Evolutionary conservation across 2,113 vertebrate genomes (phyloP).

Genomic region (Stigmatopora argus): DNA sequence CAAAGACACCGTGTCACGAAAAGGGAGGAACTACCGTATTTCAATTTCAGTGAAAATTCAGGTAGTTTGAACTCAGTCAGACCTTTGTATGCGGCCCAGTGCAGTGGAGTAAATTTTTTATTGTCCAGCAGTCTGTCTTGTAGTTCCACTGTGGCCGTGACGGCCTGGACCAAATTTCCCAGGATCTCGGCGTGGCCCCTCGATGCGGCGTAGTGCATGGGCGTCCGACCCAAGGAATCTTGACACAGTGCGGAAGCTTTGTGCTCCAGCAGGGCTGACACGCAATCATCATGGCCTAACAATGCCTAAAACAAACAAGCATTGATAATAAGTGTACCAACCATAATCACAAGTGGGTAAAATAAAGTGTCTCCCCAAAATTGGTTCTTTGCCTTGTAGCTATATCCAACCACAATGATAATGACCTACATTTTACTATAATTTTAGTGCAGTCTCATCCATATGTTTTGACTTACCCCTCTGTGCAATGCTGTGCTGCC

Average conservation of each 20-base stretch:
- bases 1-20: conserved; percentile 12
- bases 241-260: conserved; percentile 87
- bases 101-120: conserved; percentile 88
- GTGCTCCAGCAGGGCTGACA: conserved; percentile 87
- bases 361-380: neutral
- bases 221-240: conserved; percentile 86
- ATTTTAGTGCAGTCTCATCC: neutral
- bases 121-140: conserved; percentile 88
- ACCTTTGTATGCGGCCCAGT: conserved; percentile 98
- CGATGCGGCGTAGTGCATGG: conserved; percentile 89
- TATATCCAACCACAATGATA: too few relatives aligned
- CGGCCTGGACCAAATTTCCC: conserved; percentile 80
- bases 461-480: conserved; percentile 71
- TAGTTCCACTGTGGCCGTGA: conserved; percentile 76
- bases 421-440: neutral
- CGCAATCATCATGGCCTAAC: conserved; percentile 86
- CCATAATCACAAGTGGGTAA: neutral
- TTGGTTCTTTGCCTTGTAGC: too few relatives aligned
- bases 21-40: neutral
- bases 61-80: conserved; percentile 16
- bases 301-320: conserved; percentile 70
- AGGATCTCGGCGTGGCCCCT: conserved; percentile 83
- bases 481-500: conserved; percentile 87
- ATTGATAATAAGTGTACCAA: conserved; percentile 7
- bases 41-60: neutral